phyloP scores from a whole-genome alignment of 2,888 invertebrate species.

The Amiota mariae region DNA sequence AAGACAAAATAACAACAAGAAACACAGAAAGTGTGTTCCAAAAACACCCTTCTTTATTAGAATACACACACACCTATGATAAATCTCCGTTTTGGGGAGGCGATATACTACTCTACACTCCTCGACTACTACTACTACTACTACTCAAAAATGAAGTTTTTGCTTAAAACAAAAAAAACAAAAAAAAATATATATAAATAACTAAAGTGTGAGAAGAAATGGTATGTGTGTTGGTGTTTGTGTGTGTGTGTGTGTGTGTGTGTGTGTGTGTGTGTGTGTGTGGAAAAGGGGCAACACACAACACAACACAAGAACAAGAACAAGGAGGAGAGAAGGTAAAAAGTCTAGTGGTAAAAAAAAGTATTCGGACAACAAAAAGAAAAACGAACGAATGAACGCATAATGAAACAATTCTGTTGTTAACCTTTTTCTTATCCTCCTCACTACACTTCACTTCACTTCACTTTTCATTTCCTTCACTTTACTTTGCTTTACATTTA shows the following conservation, averaged over 20 bases:
- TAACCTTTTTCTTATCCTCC: slow-evolving; percentile 54
- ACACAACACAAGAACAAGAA: slow-evolving; percentile 3
- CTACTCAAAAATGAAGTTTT: too few species aligned
- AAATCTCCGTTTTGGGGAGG: too few species aligned
- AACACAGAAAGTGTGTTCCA: slow-evolving; percentile 2
- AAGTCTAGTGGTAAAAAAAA: slow-evolving; percentile 15
- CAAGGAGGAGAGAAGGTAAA: slow-evolving; percentile 41
- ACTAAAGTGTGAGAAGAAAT: neutral
- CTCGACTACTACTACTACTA: too few species aligned
- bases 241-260: too few species aligned
- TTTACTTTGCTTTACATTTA: slow-evolving; percentile 10
- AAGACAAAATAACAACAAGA: slow-evolving; percentile 5
- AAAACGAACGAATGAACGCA: neutral
- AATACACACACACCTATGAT: neutral
- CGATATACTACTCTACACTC: too few species aligned
- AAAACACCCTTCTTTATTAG: slow-evolving; percentile 21
- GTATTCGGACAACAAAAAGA: neutral
- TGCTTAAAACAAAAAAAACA: too few species aligned
- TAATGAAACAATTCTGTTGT: slow-evolving; percentile 62
- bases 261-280: neutral
- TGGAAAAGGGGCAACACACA: neutral
- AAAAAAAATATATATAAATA: too few species aligned
- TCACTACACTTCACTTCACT: neutral
- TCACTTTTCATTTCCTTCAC: slow-evolving; percentile 29
- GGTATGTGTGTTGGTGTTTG: neutral